phyloP scores from a whole-genome alignment of 2,888 invertebrate species.

The Dione juno region DNA sequence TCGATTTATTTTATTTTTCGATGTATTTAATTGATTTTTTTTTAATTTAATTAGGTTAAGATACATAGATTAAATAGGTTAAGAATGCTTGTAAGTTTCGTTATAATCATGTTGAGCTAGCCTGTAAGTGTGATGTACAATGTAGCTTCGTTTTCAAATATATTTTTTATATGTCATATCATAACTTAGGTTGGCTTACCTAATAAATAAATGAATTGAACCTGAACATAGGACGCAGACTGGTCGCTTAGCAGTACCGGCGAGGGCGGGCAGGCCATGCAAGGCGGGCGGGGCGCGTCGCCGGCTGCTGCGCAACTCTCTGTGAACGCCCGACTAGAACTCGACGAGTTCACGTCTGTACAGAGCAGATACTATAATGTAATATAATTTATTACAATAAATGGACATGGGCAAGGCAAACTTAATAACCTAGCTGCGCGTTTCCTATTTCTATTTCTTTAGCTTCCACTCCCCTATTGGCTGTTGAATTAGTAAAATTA shows the following conservation, averaged over 20 bases:
- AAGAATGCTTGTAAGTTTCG: no score
- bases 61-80: no score
- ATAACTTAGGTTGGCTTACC: no score
- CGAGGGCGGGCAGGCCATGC: conserved; percentile 20
- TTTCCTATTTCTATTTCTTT: conserved; percentile 53
- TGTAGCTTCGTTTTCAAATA: no score
- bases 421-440: conserved; percentile 40
- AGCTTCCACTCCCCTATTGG: conserved; percentile 58
- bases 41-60: no score
- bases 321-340: conserved; percentile 19
- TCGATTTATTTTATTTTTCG: no score
- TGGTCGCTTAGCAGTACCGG: conserved; percentile 45
- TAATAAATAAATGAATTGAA: conserved; percentile 25
- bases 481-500: conserved; percentile 48
- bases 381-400: no score
- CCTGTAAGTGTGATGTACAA: no score
- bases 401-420: not conserved
- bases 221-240: conserved; percentile 58
- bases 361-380: not conserved
- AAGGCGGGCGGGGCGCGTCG: conserved; percentile 36
- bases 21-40: no score
- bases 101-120: no score
- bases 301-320: conserved; percentile 33
- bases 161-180: no score
- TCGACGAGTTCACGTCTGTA: conserved; percentile 27